Percentiles rank a stretch among this genome's conserved stretches.
These are phyloP conservation scores for Pedetes capensis DNA, from an alignment of 2,113 vertebrate species.

Conservation along the genomic window DNA sequence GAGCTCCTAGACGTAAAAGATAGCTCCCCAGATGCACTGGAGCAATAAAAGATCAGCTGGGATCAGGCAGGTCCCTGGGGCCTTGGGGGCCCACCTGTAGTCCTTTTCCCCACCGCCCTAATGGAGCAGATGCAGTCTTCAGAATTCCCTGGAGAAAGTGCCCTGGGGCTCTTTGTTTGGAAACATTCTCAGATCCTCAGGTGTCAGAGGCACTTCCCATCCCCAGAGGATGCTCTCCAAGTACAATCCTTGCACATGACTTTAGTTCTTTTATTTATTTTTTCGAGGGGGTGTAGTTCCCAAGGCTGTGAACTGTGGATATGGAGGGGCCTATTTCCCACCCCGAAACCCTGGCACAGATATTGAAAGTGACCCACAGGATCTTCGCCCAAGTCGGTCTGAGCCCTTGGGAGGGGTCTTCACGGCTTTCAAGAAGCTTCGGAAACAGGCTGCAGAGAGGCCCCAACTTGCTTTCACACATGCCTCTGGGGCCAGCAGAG, in stretches of 20 bases:
- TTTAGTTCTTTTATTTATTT: slow-evolving; percentile 53
- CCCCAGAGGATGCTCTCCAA: slow-evolving; percentile 52
- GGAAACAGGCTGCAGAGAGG: neutral
- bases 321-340: neutral
- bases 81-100: neutral
- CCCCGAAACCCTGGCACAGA: neutral
- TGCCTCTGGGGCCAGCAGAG: neutral
- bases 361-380: neutral
- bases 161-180: slow-evolving; percentile 70
- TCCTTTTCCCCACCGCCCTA: slow-evolving; percentile 17
- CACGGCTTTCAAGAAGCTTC: slow-evolving; percentile 24
- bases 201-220: slow-evolving; percentile 58
- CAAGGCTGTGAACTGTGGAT: neutral
- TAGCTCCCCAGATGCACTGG: neutral
- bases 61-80: slow-evolving; percentile 42
- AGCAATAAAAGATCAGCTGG: slow-evolving; percentile 63
- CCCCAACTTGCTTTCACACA: neutral
- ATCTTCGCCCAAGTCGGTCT: neutral
- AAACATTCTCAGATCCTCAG: slow-evolving; percentile 69
- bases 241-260: slow-evolving; percentile 57
- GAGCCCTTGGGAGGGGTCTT: neutral
- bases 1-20: neutral
- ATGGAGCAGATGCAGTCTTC: slow-evolving; percentile 39
- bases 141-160: slow-evolving; percentile 51
- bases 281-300: neutral